Conservation (phyloP, 2,888 invertebrate species). For the Poecilobothrus nobilitatus region DNA sequence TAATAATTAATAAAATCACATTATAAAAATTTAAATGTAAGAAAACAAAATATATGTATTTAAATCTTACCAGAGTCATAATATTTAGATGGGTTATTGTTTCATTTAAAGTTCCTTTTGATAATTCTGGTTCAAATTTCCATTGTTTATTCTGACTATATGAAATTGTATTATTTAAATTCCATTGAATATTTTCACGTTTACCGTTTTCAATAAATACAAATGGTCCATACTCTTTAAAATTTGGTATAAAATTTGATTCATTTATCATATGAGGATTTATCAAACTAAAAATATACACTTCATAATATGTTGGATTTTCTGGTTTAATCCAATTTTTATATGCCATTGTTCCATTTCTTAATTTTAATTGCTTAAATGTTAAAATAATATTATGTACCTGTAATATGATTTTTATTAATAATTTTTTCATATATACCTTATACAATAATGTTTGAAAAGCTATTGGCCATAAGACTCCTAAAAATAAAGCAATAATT, state of each 20-base stretch:
- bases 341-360: constrained; percentile 36
- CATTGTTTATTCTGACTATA: constrained; percentile 68
- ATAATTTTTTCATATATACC: constrained; percentile 22
- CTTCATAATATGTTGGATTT: too few relatives aligned
- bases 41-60: too few relatives aligned
- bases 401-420: neutral
- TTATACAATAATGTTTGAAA: constrained; percentile 30
- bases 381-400: constrained; percentile 9
- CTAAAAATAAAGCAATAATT: constrained; percentile 31
- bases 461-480: constrained; percentile 35
- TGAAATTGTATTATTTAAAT: constrained; percentile 58
- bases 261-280: constrained; percentile 56
- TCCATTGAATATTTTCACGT: constrained; percentile 53
- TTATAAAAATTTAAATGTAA: too few relatives aligned
- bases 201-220: constrained; percentile 49
- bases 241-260: constrained; percentile 49
- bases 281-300: constrained; percentile 47
- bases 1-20: too few relatives aligned
- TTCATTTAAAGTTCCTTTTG: constrained; percentile 61
- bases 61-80: constrained; percentile 59
- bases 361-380: constrained; percentile 54
- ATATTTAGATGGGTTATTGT: constrained; percentile 67
- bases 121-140: constrained; percentile 60
- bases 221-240: constrained; percentile 54
- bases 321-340: too few relatives aligned